Conservation (phyloP, 2,113 vertebrate species). For the Pseudonaja textilis region DNA sequence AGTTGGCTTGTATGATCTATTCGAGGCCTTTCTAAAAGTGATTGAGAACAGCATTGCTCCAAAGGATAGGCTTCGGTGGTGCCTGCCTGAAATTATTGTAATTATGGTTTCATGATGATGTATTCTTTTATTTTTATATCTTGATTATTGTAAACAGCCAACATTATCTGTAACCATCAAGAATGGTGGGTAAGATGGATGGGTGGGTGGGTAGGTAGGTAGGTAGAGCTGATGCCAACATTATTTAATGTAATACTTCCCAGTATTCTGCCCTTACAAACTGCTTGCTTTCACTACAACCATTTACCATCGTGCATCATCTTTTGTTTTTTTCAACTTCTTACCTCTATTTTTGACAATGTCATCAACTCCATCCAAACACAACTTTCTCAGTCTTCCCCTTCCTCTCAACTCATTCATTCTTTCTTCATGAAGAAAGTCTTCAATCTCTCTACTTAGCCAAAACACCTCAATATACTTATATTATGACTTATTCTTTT, state of each 20-base stretch:
- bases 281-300: neutral
- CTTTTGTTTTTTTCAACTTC: neutral
- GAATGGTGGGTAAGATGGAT: neutral
- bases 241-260: neutral
- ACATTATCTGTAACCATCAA: neutral
- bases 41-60: neutral
- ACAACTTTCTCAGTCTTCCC: neutral
- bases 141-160: neutral
- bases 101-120: neutral
- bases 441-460: neutral
- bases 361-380: neutral
- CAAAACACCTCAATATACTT: neutral
- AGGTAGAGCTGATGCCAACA: neutral
- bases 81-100: neutral
- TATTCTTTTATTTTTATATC: neutral
- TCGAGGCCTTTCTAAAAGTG: neutral
- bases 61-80: neutral
- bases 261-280: neutral
- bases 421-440: neutral
- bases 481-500: neutral
- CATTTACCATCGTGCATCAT: neutral
- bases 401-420: neutral
- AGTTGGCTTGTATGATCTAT: neutral
- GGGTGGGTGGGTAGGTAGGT: too few species aligned
- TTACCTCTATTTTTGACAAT: neutral